These are phyloP conservation scores for Meloidogyne hapla DNA, from an alignment of 1,140 invertebrate species.

Conservation along the genomic window DNA sequence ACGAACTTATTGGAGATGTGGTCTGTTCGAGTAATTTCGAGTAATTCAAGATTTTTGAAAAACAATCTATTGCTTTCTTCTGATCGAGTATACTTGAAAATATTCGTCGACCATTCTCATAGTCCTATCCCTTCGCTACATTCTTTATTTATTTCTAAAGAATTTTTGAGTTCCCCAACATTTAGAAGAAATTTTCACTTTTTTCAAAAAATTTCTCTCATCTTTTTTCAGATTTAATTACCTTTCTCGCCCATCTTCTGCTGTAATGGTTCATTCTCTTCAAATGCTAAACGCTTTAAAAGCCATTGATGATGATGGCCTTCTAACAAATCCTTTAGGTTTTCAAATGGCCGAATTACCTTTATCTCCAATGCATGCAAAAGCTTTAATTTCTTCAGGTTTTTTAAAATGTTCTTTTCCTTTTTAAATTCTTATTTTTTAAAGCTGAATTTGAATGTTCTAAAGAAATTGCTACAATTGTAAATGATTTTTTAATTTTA, in stretches of 20 bases:
- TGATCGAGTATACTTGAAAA: too few species aligned
- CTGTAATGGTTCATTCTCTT: constrained; percentile 75
- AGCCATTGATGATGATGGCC: constrained; percentile 76
- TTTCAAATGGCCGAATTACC: constrained; percentile 88
- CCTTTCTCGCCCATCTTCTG: constrained; percentile 81
- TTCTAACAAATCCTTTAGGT: constrained; percentile 79
- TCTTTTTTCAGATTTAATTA: constrained; percentile 71
- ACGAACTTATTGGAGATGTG: too few species aligned
- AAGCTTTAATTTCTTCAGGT: constrained; percentile 78
- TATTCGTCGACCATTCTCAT: too few species aligned
- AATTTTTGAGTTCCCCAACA: not conserved
- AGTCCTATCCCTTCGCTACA: too few species aligned
- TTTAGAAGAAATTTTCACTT: too few species aligned
- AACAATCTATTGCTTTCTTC: too few species aligned
- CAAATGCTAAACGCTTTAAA: constrained; percentile 83
- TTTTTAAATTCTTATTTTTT: constrained; percentile 58
- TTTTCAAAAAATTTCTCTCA: too few species aligned
- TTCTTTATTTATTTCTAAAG: too few species aligned
- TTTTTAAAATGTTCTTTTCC: constrained; percentile 38
- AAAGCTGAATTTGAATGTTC: constrained; percentile 76
- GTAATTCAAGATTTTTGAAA: too few species aligned
- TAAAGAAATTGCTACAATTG: constrained; percentile 81
- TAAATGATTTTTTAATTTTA: constrained; percentile 65
- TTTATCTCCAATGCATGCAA: constrained; percentile 80
- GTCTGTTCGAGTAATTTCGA: too few species aligned